Percentiles rank a stretch among this genome's conserved stretches.
These are phyloP conservation scores for Meteorus sp. DNA, from an alignment of 1,140 invertebrate species.

Conservation along the genomic window DNA sequence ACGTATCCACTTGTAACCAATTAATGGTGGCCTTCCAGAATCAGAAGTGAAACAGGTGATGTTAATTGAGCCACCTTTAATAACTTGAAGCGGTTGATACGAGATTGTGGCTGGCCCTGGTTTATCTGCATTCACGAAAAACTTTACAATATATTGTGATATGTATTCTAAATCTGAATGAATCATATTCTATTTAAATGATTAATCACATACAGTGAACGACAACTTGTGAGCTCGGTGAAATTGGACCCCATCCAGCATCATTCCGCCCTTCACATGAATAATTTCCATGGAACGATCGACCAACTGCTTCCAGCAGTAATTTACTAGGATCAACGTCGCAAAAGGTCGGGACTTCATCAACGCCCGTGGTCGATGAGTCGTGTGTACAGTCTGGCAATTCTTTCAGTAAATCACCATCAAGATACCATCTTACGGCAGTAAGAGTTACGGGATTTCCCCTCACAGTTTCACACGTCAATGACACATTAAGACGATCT, in stretches of 20 bases:
- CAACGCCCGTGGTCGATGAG: slow-evolving; percentile 38
- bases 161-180: too few species aligned
- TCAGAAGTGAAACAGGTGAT: slow-evolving; percentile 82
- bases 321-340: slow-evolving; percentile 84
- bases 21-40: slow-evolving; percentile 74
- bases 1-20: slow-evolving; percentile 77
- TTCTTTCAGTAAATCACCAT: slow-evolving; percentile 80
- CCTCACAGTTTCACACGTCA: slow-evolving; percentile 75
- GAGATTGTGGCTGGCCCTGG: slow-evolving; percentile 73
- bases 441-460: slow-evolving; percentile 69
- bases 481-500: slow-evolving; percentile 78
- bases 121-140: slow-evolving; percentile 61
- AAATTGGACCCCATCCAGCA: slow-evolving; percentile 81
- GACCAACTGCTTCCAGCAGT: slow-evolving; percentile 76
- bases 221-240: slow-evolving; percentile 71
- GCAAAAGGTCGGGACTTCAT: slow-evolving; percentile 64
- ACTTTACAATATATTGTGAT: too few species aligned
- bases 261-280: slow-evolving; percentile 84
- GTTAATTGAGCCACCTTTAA: slow-evolving; percentile 77
- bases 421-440: slow-evolving; percentile 80
- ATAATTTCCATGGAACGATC: slow-evolving; percentile 89
- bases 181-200: slow-evolving; percentile 14
- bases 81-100: slow-evolving; percentile 72
- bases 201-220: slow-evolving; percentile 82
- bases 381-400: slow-evolving; percentile 78